phyloP scores from a whole-genome alignment of 2,888 invertebrate species.

The Leucoma salicis region DNA sequence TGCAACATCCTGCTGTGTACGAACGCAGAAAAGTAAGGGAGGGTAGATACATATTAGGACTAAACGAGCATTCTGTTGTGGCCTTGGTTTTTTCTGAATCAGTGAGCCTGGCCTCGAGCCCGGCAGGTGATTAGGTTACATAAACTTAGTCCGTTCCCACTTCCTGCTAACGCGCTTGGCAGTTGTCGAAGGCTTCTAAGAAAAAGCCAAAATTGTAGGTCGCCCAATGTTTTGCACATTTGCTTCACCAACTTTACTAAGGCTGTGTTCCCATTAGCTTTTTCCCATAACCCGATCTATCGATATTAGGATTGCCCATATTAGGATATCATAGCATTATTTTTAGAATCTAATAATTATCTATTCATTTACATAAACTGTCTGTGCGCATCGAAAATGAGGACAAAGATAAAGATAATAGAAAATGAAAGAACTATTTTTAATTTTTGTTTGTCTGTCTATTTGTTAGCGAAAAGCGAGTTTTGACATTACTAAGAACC shows the following conservation, averaged over 20 bases:
- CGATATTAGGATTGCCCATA: neutral
- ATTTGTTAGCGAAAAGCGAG: too few relatives aligned
- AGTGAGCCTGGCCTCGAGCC: constrained; percentile 64
- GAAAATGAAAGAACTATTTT: too few relatives aligned
- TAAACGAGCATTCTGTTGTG: constrained; percentile 61
- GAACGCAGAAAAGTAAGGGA: constrained; percentile 52
- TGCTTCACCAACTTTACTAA: constrained; percentile 60
- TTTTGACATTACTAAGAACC: too few relatives aligned
- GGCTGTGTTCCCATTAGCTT: constrained; percentile 38
- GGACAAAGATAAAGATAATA: too few relatives aligned
- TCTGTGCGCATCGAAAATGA: too few relatives aligned
- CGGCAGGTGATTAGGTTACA: constrained; percentile 82
- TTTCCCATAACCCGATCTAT: neutral
- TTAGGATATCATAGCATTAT: neutral
- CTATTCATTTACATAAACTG: too few relatives aligned
- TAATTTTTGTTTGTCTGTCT: too few relatives aligned
- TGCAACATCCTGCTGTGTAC: constrained; percentile 77
- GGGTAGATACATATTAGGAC: constrained; percentile 66
- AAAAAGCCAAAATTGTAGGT: constrained; percentile 72
- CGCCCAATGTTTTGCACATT: constrained; percentile 66
- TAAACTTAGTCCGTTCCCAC: constrained; percentile 78
- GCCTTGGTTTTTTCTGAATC: constrained; percentile 76
- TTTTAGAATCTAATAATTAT: too few relatives aligned
- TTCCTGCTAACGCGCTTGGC: constrained; percentile 78
- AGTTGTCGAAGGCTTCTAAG: constrained; percentile 76